A percentile compares a stretch with the other conserved stretches of the same genome.
Evolutionary conservation across 2,888 invertebrate genomes (phyloP).

Genomic region (Anthophora plumipes): DNA sequence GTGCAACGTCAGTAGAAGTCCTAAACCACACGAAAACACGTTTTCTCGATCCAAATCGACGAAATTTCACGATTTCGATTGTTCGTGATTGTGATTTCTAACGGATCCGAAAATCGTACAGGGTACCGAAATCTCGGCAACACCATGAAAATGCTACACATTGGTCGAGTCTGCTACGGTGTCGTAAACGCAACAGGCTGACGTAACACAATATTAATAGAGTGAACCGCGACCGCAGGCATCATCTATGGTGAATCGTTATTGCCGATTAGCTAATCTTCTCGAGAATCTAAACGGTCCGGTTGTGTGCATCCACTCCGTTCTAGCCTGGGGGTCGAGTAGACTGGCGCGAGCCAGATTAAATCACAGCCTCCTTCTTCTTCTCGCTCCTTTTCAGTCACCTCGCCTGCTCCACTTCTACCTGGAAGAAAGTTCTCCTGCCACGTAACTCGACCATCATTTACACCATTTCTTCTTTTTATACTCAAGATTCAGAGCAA

Average conservation of each 20-base stretch:
- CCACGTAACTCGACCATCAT: slow-evolving; percentile 9
- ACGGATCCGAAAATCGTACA: background rate
- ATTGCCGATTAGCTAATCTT: slow-evolving; percentile 78
- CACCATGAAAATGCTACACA: slow-evolving; percentile 37
- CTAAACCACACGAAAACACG: background rate
- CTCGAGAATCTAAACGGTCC: slow-evolving; percentile 76
- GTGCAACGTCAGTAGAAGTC: too few relatives aligned
- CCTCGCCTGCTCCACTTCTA: slow-evolving; percentile 44
- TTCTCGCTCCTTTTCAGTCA: slow-evolving; percentile 1
- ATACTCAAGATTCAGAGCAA: background rate
- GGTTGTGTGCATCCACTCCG: slow-evolving; percentile 65
- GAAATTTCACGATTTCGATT: too few relatives aligned
- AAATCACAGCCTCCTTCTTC: slow-evolving; percentile 48
- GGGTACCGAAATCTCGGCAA: slow-evolving; percentile 12
- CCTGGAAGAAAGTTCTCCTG: slow-evolving; percentile 23
- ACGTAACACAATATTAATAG: slow-evolving; percentile 69
- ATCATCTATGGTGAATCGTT: slow-evolving; percentile 69
- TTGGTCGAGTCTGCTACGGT: slow-evolving; percentile 24
- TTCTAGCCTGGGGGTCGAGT: slow-evolving; percentile 52
- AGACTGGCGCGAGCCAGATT: slow-evolving; percentile 55
- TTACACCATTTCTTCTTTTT: background rate
- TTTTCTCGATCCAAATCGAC: too few relatives aligned
- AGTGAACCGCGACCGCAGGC: slow-evolving; percentile 65
- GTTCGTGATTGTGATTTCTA: too few relatives aligned
- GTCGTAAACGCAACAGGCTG: slow-evolving; percentile 53